Conservation (phyloP, 2,888 invertebrate species). For the Pyrochroa serraticornis region DNA sequence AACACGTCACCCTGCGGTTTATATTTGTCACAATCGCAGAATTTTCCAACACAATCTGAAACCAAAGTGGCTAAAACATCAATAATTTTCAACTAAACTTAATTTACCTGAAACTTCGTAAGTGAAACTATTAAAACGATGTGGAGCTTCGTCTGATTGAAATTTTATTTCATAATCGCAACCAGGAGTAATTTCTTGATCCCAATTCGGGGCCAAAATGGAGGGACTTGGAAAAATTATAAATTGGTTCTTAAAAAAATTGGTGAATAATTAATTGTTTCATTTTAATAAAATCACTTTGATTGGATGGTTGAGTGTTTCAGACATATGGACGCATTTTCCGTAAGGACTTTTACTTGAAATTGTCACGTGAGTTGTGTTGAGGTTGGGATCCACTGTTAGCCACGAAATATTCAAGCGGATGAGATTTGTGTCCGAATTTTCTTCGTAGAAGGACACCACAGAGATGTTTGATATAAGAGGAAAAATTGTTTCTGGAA, state of each 20-base stretch:
- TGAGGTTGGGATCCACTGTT: neutral
- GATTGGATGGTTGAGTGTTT: constrained; percentile 1
- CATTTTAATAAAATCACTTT: too few species aligned
- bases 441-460: neutral
- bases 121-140: constrained; percentile 1
- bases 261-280: neutral
- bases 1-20: constrained; percentile 8
- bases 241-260: neutral
- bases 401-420: constrained; percentile 2
- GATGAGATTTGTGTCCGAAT: neutral
- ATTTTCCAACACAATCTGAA: constrained; percentile 18
- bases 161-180: constrained; percentile 1
- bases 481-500: neutral
- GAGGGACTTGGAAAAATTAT: neutral
- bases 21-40: constrained; percentile 14
- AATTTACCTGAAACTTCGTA: constrained; percentile 1
- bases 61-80: neutral
- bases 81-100: neutral
- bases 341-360: neutral
- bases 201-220: neutral
- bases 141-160: neutral
- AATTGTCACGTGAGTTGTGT: neutral
- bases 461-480: neutral
- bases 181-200: neutral
- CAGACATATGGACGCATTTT: neutral